Evolutionary conservation across 2,113 vertebrate genomes (phyloP).

Genomic region (Forbesichthys agassizii): DNA sequence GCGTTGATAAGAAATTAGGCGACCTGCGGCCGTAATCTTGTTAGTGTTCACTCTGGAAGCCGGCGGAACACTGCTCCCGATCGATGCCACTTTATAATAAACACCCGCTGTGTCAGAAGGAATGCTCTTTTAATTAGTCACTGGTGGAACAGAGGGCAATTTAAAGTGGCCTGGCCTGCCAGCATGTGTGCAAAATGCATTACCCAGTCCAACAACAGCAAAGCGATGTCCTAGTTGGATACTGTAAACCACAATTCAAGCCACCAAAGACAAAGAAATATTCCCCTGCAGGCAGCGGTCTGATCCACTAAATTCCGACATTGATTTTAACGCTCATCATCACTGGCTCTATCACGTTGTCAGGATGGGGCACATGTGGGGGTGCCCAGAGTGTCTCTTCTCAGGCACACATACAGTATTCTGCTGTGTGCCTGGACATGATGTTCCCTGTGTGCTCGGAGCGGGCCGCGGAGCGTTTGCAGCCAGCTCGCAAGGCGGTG

Average conservation of each 20-base stretch:
- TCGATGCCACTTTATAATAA: background rate
- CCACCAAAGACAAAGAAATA: background rate
- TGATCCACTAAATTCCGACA: constrained; percentile 16
- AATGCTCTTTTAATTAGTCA: no score
- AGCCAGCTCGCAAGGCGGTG: constrained; percentile 25
- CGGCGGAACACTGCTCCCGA: no score
- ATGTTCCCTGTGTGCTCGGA: constrained; percentile 42
- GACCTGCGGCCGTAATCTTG: background rate
- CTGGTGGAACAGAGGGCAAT: no score
- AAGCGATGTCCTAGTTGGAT: no score
- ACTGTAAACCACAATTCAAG: no score
- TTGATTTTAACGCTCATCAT: constrained; percentile 15
- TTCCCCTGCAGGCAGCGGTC: constrained; percentile 7
- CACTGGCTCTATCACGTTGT: constrained; percentile 21
- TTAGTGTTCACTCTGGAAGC: no score
- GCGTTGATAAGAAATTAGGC: background rate
- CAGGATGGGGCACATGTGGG: constrained; percentile 29
- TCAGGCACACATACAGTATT: background rate
- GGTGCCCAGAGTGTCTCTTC: constrained; percentile 32
- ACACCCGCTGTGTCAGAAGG: background rate
- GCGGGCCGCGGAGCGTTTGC: constrained; percentile 42
- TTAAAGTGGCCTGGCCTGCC: no score
- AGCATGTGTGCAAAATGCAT: no score
- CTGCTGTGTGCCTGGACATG: constrained; percentile 41
- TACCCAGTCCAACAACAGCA: no score